Evolutionary conservation across 2,113 vertebrate genomes (phyloP).

Genomic region (Hydrochoerus hydrochaeris): DNA sequence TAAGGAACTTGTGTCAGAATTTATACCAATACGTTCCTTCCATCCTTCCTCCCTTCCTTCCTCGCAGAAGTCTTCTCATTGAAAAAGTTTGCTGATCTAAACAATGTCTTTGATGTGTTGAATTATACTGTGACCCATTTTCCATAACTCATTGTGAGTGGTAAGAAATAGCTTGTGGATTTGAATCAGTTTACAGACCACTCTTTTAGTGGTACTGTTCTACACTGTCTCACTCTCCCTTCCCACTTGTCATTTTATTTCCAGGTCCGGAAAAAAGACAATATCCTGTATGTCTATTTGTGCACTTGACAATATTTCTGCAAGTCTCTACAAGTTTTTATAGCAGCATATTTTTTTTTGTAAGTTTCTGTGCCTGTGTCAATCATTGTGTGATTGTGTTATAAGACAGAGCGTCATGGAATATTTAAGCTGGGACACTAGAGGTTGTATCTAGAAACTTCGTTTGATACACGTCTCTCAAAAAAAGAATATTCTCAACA

Average conservation of each 20-base stretch:
- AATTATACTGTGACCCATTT: too few relatives aligned
- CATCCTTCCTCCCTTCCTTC: neutral
- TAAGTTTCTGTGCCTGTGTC: neutral
- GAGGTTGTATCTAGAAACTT: neutral
- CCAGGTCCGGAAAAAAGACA: neutral
- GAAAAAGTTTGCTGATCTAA: neutral
- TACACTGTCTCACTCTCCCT: neutral
- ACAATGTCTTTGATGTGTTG: neutral
- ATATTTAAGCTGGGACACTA: neutral
- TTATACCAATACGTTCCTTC: neutral
- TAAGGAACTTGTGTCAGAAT: neutral
- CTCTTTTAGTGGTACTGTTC: neutral
- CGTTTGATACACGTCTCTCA: neutral
- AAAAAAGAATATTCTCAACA: neutral
- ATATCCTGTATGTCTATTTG: neutral
- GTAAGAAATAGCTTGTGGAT: neutral
- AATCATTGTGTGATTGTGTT: neutral
- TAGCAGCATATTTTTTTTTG: constrained; percentile 2
- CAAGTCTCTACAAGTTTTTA: neutral
- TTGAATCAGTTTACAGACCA: neutral
- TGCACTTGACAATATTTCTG: neutral
- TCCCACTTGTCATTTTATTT: neutral
- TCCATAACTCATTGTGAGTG: neutral
- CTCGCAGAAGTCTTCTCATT: neutral
- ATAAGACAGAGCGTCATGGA: neutral